These are phyloP conservation scores for Phyllotis vaccarum DNA, from an alignment of 2,797 vertebrate genomes.

Conservation along the genomic window DNA sequence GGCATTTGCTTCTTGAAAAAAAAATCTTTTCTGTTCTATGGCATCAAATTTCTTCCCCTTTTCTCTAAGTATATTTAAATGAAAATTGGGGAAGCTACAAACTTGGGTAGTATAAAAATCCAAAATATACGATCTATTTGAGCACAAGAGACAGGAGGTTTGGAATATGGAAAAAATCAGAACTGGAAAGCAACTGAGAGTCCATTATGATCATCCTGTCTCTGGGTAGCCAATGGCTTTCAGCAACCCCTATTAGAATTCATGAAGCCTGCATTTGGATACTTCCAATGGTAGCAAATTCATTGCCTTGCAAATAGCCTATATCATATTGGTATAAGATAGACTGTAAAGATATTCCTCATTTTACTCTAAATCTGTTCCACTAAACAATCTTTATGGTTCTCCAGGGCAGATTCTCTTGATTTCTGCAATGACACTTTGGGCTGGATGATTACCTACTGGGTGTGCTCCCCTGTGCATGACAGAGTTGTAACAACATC, in stretches of 20 bases:
- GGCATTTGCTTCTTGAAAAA: not conserved
- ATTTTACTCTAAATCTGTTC: slow-evolving; percentile 6
- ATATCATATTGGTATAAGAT: not conserved
- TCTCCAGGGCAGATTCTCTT: not conserved
- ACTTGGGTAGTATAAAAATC: not conserved
- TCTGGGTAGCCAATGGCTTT: not conserved
- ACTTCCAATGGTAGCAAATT: not conserved
- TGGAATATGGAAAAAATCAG: not conserved
- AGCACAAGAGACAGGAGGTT: not conserved
- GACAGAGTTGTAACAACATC: not conserved
- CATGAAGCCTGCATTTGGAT: not conserved
- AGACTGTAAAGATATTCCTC: not conserved
- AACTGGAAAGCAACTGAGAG: not conserved
- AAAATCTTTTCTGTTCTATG: not conserved
- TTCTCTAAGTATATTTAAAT: not conserved
- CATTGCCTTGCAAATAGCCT: not conserved
- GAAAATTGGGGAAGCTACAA: not conserved
- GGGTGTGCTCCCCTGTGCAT: not conserved
- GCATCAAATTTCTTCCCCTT: not conserved
- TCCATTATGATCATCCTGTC: not conserved
- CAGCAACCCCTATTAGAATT: not conserved
- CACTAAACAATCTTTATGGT: not conserved
- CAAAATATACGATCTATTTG: slow-evolving; percentile 26
- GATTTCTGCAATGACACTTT: not conserved
- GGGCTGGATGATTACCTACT: not conserved